Base-by-base conservation (phyloP, 2,113 vertebrate genomes). In the Nothoprocta pentlandii region DNA sequence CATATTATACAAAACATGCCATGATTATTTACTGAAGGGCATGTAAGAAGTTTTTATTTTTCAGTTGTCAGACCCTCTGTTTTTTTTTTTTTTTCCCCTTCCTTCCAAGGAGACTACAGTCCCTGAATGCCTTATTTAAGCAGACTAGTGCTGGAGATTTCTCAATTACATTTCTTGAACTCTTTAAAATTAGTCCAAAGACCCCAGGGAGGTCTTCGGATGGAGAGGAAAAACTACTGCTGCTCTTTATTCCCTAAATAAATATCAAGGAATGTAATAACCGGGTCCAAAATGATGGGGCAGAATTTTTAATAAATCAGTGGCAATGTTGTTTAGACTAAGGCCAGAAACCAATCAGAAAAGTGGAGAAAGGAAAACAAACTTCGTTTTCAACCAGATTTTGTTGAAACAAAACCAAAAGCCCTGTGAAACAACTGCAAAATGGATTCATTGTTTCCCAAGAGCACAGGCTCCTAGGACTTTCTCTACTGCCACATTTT, bases 301-400 rank as follows among this genome's bases (percentile, higher is more conserved):
- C 8, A 69, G 36, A 51, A 15, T 80, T 91, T 17, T 77, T 53
- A 68, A 64, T n/a, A 75, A 85, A 79, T 12, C 22, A 41, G 15
- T 36, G 16, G 20, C n/a, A n/a, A 63, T 63, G 79, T 66, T 1
- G 1, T 87, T 90, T 4, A 2, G 62, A 44, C 42, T 23, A 20
- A 86, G 56, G 3, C 5, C 12, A 17, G 16, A 36, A 28, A 7
- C 78, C 54, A 74, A 79, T 23, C 16, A 62, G 61, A 90, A 75
- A 71, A 75, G 34, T 21, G 30, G n/a, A 82, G 84, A 76, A 85
- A 47, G 39, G 26, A 93, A 95, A 89, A 6, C 3, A 61, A 56
- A 54, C 15, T 85, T 54, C n/a, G 10, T 59, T 90, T 83, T 88
- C 83, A 80, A 63, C 6, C n/a, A 80, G 41, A 56, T 81, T 94